A percentile compares a stretch with the other conserved stretches of the same genome.
Conservation (phyloP, 2,797 vertebrate species). For the Tenualosa thibaudeaui region DNA sequence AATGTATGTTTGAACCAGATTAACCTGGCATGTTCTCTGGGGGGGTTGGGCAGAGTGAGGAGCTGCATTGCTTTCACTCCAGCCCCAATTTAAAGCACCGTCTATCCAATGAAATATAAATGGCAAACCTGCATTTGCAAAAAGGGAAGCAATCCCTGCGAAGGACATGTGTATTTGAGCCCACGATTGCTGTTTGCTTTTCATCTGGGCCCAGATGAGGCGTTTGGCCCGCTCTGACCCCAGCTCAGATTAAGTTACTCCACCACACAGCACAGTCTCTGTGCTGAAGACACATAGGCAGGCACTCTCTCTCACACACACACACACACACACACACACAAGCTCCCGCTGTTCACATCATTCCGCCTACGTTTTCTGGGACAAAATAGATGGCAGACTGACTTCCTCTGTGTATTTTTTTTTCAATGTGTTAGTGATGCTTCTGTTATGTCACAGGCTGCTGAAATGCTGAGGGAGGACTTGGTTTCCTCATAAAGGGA, state of each 20-base stretch:
- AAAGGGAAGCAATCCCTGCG: constrained; percentile 61
- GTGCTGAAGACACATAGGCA: constrained; percentile 31
- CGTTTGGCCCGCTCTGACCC: constrained; percentile 61
- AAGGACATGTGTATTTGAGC: constrained; percentile 70
- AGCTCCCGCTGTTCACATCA: constrained; percentile 16
- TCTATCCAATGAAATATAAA: constrained; percentile 69
- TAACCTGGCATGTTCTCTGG: constrained; percentile 27
- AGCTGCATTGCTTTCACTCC: constrained; percentile 4
- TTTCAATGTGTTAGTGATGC: neutral
- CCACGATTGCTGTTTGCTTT: constrained; percentile 74
- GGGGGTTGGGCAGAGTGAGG: constrained; percentile 41
- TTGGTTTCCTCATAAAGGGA: neutral
- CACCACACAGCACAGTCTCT: neutral
- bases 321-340: constrained; percentile 37
- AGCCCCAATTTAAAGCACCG: constrained; percentile 62
- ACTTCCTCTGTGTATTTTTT: neutral
- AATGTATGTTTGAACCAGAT: constrained; percentile 42
- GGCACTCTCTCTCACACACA: constrained; percentile 37
- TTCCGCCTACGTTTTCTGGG: neutral
- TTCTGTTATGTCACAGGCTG: neutral
- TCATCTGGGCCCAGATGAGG: constrained; percentile 70
- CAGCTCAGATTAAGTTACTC: constrained; percentile 47
- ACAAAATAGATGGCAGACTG: neutral
- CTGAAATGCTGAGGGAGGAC: neutral
- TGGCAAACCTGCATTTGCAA: constrained; percentile 63